These are phyloP conservation scores for Heterodera filipjevi DNA, from an alignment of 2,888 invertebrate species.

Conservation along the genomic window DNA sequence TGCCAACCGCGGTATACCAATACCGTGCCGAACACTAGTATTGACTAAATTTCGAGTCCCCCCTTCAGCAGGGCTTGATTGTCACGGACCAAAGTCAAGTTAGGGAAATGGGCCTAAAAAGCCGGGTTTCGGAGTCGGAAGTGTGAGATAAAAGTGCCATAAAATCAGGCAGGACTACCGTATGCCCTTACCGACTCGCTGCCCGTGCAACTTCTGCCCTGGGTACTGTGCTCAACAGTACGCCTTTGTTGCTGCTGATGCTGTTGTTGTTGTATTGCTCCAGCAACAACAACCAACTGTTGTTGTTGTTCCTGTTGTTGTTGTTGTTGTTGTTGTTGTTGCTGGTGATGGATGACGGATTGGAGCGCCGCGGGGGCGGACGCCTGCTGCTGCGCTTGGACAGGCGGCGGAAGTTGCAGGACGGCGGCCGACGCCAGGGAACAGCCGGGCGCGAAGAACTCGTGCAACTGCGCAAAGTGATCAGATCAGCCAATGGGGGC, in stretches of 20 bases:
- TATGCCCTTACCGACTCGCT: background rate
- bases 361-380: background rate
- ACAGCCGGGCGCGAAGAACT: constrained; percentile 20
- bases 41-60: too few relatives aligned
- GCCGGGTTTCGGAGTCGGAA: too few relatives aligned
- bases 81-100: too few relatives aligned
- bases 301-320: too few relatives aligned
- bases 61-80: too few relatives aligned
- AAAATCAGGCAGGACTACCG: too few relatives aligned
- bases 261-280: constrained; percentile 8
- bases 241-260: constrained; percentile 24
- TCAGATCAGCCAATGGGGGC: background rate
- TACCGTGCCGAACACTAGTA: too few relatives aligned
- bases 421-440: constrained; percentile 23
- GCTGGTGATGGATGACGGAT: background rate
- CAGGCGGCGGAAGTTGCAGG: constrained; percentile 15
- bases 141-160: too few relatives aligned
- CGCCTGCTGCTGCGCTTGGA: background rate
- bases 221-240: background rate
- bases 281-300: background rate
- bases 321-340: background rate
- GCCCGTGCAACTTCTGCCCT: background rate
- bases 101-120: too few relatives aligned
- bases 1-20: too few relatives aligned
- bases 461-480: constrained; percentile 10